Base-by-base conservation (phyloP, 2,797 vertebrate genomes). In the Eulemur albifrons region DNA sequence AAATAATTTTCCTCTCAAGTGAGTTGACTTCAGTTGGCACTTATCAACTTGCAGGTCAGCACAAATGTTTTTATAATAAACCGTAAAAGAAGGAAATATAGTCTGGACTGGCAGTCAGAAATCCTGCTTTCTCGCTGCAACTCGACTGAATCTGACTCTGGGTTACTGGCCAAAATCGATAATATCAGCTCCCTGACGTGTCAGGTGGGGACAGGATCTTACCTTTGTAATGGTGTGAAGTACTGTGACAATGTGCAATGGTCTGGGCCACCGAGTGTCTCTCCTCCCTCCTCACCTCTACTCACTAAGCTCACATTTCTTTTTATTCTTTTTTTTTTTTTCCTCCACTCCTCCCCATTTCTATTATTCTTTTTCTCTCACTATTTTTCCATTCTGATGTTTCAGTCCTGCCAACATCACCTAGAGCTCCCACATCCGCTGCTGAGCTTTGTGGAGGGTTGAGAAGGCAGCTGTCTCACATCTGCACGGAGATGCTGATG, bases 1-100 rank as follows among this genome's bases (percentile, higher is more conserved):
- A 95, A 96, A 90, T 90, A 92, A 95, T 95, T 88, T 96, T 80
- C 59, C 72, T 95, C 79, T 90, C 87, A 93, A 97, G 57, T 88
- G 54, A 67, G 40, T 89, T 96, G 57, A 90, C 38, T 96, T 67
- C 69, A 73, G 52, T 87, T 96, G 93, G 88, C 88, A 59, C 57
- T 97, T 95, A 94, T 59, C 77, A 90, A 86, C 43, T 95, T 86
- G 75, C 27, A 87, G 89, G 75, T 95, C 95, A 80, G 81, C 70
- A 89, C 79, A 92, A 82, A 83, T 88, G 72, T 80, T 88, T 89
- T 93, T 70, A 79, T 92, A 96, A 96, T 92, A 85, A 97, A 27
- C 82, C 40, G 69, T 85, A 87, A 90, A 96, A 20, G 25, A 27
- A 75, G 32, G 89, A 95, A 97, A 54, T 80, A 52, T 43, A 84